Evolutionary conservation across 1,140 invertebrate genomes (phyloP), one percentile per base, ranked within the genome.

Genomic region (Psilanteris sp.): DNA sequence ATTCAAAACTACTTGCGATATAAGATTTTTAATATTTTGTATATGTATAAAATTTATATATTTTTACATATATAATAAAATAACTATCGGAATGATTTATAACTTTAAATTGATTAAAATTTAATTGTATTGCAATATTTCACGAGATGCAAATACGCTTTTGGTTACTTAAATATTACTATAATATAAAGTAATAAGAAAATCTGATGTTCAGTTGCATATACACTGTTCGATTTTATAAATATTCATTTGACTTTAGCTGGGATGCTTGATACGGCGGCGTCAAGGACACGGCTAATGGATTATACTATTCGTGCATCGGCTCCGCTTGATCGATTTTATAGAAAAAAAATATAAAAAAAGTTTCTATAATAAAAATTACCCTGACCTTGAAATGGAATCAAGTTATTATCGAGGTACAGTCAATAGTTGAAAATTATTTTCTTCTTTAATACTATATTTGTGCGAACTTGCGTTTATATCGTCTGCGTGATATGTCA

Each of bases 151-250:
- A n/a, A n/a, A n/a, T n/a, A n/a, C 18, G 18, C 55, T 67, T 55
- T 67, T 37, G 29, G 20, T 11, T 29, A 46, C 43, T 67, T 52
- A 31, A 52, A 44, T 52, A 44, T 66, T 52, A 66, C 22, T 48
- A 48, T 67, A 50, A 67, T 67, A 67, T 67, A 67, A 67, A 54
- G n/a, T 67, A 54, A 54, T 67, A 46, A 67, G 46, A 50, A 67
- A 54, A 67, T 67, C 62, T 27, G 48, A 55, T 44, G 34, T 26
- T 18, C n/a, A 22, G 34, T 15, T 64, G 59, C 59, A 41, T 50
- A 41, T 43, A 22, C 15, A 22, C 15, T 34, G 18, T 27, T 3
- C 37, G 34, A 18, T 67, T 67, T 67, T 67, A 67, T 67, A 67
- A 67, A 54, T 67, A 55, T 67, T 67, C 62, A 67, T 67, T 52